Conservation (phyloP, 2,113 vertebrate species). For the Geococcyx californianus region DNA sequence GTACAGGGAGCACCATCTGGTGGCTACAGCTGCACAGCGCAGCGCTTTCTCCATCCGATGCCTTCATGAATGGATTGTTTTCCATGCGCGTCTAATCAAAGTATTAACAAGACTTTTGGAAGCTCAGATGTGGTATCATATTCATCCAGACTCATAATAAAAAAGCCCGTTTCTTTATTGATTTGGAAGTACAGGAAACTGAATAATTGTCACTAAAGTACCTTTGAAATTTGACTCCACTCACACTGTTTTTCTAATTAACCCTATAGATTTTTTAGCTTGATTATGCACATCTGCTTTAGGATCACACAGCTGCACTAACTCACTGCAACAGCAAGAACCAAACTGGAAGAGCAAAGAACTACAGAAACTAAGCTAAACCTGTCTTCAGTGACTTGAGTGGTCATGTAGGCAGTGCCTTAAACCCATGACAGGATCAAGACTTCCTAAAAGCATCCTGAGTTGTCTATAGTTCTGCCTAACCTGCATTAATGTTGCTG, state of each 20-base stretch:
- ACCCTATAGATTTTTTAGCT: not conserved
- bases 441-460: not conserved
- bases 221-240: not conserved
- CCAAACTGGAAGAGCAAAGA: not conserved
- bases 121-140: not conserved
- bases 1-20: conserved; percentile 36
- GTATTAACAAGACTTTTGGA: not conserved
- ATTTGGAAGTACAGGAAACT: not conserved
- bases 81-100: not conserved
- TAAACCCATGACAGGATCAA: not conserved
- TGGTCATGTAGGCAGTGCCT: not conserved
- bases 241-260: not conserved
- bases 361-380: not conserved
- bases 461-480: not conserved
- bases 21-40: not conserved
- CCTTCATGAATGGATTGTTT: not conserved
- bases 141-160: not conserved
- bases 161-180: not conserved
- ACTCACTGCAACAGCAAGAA: not conserved
- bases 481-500: not conserved
- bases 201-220: not conserved
- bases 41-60: not conserved
- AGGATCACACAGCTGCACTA: not conserved
- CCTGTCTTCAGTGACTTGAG: not conserved
- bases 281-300: not conserved